phyloP scores from a whole-genome alignment of 2,888 invertebrate genomes.

The Acleris holmiana region DNA sequence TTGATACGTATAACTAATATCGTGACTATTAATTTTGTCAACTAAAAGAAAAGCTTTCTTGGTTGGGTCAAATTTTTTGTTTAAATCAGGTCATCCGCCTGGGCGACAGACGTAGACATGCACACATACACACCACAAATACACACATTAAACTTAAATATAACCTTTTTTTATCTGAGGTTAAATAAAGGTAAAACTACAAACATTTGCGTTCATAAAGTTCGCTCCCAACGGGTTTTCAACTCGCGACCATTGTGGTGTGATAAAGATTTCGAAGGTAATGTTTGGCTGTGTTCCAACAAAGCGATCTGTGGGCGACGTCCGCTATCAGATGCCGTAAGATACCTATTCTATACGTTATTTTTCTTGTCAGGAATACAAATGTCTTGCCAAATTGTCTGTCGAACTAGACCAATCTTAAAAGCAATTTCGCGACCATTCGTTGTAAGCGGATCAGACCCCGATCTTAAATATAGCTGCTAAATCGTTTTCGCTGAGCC shows the following conservation, averaged over 20 bases:
- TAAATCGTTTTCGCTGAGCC: conserved; percentile 71
- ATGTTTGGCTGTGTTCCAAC: conserved; percentile 78
- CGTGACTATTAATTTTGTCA: too few relatives aligned
- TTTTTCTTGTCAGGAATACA: conserved; percentile 82
- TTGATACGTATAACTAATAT: too few relatives aligned
- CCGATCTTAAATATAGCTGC: conserved; percentile 78
- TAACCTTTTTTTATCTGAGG: too few relatives aligned
- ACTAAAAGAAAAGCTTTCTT: too few relatives aligned
- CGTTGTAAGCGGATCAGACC: conserved; percentile 81
- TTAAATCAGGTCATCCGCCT: too few relatives aligned
- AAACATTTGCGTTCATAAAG: conserved; percentile 1
- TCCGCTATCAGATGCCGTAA: conserved; percentile 77
- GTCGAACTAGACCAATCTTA: conserved; percentile 82
- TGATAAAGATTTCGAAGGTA: conserved; percentile 66
- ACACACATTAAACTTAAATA: too few relatives aligned
- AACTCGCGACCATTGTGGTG: conserved; percentile 4
- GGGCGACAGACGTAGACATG: too few relatives aligned
- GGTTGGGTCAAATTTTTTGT: too few relatives aligned
- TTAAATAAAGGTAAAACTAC: neutral
- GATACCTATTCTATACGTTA: conserved; percentile 53
- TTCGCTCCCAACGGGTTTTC: neutral
- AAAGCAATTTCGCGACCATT: conserved; percentile 83
- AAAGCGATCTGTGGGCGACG: conserved; percentile 59
- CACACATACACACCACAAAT: too few relatives aligned
- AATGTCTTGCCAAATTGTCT: conserved; percentile 84